These are phyloP conservation scores for Patella vulgata DNA, from an alignment of 1,140 invertebrate genomes.

Conservation along the genomic window DNA sequence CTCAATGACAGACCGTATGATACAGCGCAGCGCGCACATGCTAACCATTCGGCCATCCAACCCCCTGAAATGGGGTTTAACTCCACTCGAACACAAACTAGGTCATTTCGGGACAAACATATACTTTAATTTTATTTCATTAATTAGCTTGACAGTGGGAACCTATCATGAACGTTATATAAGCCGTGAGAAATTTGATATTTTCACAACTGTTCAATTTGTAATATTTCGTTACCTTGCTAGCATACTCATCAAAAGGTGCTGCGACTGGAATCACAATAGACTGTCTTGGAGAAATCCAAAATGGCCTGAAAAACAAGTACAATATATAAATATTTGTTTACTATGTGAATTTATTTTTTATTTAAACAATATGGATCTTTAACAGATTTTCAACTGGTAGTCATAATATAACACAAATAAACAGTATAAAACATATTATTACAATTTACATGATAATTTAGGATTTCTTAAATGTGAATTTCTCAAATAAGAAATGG, in stretches of 20 bases:
- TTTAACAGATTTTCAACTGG: not conserved
- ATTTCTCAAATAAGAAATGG: too few species aligned
- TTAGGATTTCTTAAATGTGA: too few species aligned
- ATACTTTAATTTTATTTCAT: not conserved
- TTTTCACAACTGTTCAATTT: not conserved
- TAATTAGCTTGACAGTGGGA: too few species aligned
- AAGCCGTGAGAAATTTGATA: too few species aligned
- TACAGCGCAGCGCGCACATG: too few species aligned
- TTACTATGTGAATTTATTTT: too few species aligned
- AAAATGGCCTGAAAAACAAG: constrained; percentile 79
- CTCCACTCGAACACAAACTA: constrained; percentile 15
- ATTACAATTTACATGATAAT: not conserved
- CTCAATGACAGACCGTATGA: too few species aligned
- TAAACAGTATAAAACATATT: not conserved
- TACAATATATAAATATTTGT: constrained; percentile 8
- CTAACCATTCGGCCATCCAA: too few species aligned
- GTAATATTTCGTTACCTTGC: constrained; percentile 71
- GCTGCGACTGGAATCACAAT: constrained; percentile 91
- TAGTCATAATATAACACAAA: not conserved
- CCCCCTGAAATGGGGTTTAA: not conserved
- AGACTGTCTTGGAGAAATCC: constrained; percentile 94
- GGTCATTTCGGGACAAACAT: constrained; percentile 1
- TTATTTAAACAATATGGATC: not conserved
- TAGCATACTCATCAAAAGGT: constrained; percentile 86
- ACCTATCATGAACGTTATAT: too few species aligned